A percentile compares a stretch with the other conserved stretches of the same genome.
Evolutionary conservation across 2,888 invertebrate genomes (phyloP).

Genomic region (Mesochorus sp.): DNA sequence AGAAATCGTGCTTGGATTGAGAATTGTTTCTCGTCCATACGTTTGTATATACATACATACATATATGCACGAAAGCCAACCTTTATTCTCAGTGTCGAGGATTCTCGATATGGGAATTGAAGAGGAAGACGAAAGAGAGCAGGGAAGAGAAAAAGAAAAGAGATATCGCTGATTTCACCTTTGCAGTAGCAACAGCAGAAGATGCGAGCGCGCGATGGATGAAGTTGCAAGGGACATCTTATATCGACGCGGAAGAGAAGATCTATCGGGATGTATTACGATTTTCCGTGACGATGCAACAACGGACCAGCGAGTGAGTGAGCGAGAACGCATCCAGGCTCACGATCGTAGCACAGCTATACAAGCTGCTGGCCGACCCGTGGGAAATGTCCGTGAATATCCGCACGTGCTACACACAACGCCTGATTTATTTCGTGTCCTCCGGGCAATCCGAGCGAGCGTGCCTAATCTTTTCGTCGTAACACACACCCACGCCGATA

Average conservation of each 20-base stretch:
- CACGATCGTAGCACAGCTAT: conserved; percentile 32
- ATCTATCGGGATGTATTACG: conserved; percentile 40
- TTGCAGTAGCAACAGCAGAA: conserved; percentile 10
- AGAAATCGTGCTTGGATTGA: conserved; percentile 30
- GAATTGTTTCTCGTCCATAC: conserved; percentile 5
- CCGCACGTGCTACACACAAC: conserved; percentile 66
- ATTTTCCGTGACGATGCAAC: conserved; percentile 60
- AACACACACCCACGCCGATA: conserved; percentile 24
- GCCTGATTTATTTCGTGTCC: conserved; percentile 74
- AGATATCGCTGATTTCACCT: too few relatives aligned
- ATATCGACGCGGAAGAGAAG: conserved; percentile 23
- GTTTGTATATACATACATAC: not conserved
- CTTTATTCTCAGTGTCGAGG: conserved; percentile 3
- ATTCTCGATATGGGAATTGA: conserved; percentile 37
- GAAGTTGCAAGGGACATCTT: conserved; percentile 32
- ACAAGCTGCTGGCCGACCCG: conserved; percentile 61
- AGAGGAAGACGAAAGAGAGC: too few relatives aligned
- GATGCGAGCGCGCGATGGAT: conserved; percentile 16
- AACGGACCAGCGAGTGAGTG: conserved; percentile 53
- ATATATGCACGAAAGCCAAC: not conserved
- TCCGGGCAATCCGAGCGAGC: conserved; percentile 72
- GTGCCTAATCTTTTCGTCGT: conserved; percentile 68
- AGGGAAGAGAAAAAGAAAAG: too few relatives aligned
- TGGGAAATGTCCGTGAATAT: conserved; percentile 74
- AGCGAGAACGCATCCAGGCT: conserved; percentile 33